Evolutionary conservation across 1,140 invertebrate species (phyloP), one percentile per base, ranked within the genome.

Genomic region (Scaptomyza pallida): DNA sequence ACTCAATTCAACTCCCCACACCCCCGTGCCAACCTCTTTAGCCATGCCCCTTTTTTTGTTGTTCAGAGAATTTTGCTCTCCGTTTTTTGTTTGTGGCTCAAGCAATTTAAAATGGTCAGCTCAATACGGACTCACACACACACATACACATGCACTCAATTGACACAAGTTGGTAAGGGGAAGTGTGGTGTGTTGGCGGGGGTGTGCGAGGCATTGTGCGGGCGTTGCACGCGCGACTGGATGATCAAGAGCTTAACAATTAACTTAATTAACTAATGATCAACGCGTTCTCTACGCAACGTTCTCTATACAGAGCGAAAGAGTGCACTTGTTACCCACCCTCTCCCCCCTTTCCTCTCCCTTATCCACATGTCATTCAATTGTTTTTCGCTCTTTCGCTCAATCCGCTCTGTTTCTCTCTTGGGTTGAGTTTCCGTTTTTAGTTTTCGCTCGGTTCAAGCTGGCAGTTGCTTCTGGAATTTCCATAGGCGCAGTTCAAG

Each of bases 231-330:
- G 76, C 72, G 64, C 59, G 67, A 69, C 37, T 73, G 65, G 81
- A 75, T 75, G 67, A 70, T 54, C 57, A 68, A 72, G 70, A 76
- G 75, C 56, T 60, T 75, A 72, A 78, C 75, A 88, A 88, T 88
- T 88, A 89, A 89, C 71, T 88, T 76, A 88, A 88, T 88, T 88
- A 88, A 88, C 77, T 77, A 81, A 79, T 78, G 60, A 75, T 75
- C 68, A 62, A 52, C 73, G 15, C 45, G 33, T 54, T 68, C 43
- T 57, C 59, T 45, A 40, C 41, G 23, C 72, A 62, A 1, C 9
- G 12, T 54, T 43, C 23, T 50, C 21, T 26, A 16, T 9, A 56
- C 30, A 60, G 50, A 77, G 67, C 43, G 40, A 78, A 73, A 78
- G 75, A 78, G 62, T 78, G 41, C 48, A 57, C 35, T 55, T 41